A percentile compares a stretch with the other conserved stretches of the same genome.
These are phyloP conservation scores for Ataeniobius toweri DNA, from an alignment of 2,797 vertebrate species.

Conservation along the genomic window DNA sequence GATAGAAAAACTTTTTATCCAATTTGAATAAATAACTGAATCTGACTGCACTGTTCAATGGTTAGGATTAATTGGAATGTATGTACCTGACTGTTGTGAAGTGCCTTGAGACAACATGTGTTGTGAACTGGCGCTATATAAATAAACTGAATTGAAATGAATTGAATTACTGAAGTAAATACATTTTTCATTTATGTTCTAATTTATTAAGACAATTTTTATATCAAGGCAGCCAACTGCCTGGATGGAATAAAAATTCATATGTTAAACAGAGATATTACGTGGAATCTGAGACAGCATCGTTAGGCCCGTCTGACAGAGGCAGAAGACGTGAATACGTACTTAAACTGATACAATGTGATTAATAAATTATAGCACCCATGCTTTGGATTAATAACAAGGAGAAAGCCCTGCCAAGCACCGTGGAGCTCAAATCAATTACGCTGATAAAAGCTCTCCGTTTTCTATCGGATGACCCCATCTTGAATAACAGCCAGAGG, in stretches of 20 bases:
- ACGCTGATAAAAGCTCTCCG: slow-evolving; percentile 53
- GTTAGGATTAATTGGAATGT: no score
- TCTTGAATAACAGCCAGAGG: slow-evolving; percentile 53
- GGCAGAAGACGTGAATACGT: slow-evolving; percentile 40
- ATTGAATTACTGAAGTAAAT: background rate
- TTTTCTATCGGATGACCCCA: slow-evolving; percentile 52
- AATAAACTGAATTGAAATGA: no score
- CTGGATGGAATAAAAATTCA: slow-evolving; percentile 24
- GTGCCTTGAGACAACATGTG: no score
- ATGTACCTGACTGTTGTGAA: no score
- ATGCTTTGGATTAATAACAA: slow-evolving; percentile 45
- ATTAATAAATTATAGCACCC: slow-evolving; percentile 54
- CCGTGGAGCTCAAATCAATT: slow-evolving; percentile 54
- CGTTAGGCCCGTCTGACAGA: slow-evolving; percentile 45
- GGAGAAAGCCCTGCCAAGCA: slow-evolving; percentile 15
- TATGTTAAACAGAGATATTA: slow-evolving; percentile 41
- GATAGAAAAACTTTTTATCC: no score
- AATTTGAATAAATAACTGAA: no score
- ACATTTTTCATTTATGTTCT: background rate
- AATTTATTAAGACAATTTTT: slow-evolving; percentile 12
- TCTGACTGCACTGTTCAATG: no score
- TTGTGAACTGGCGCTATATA: no score
- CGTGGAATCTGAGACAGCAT: slow-evolving; percentile 34
- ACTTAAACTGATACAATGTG: slow-evolving; percentile 34
- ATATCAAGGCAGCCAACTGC: slow-evolving; percentile 7